These are phyloP conservation scores for Haliaeetus leucogaster DNA, from an alignment of 2,113 vertebrate genomes.

Conservation along the genomic window DNA sequence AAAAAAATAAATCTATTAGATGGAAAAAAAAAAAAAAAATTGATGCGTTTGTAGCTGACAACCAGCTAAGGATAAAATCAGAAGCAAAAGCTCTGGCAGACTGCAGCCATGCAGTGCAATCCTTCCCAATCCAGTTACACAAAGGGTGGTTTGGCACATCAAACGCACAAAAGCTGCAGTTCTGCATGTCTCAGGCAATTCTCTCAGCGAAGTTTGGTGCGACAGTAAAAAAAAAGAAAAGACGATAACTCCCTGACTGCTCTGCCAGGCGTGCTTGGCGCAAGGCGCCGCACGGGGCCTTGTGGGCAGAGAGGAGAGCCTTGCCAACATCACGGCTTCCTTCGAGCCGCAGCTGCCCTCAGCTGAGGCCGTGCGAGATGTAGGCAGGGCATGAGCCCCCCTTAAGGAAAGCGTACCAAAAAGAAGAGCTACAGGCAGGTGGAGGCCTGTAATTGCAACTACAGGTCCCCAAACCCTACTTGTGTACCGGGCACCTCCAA, in stretches of 20 bases:
- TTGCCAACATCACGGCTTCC: accelerated
- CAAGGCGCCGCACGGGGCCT: accelerated
- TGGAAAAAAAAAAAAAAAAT: not conserved
- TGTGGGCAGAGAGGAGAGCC: not conserved
- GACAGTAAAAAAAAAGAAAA: not conserved
- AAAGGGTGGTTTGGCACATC: not conserved
- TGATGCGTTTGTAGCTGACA: not conserved
- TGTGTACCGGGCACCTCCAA: not conserved
- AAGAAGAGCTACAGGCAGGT: not conserved
- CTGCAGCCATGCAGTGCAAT: not conserved
- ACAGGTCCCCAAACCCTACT: not conserved
- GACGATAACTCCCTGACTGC: not conserved
- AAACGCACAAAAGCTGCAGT: not conserved
- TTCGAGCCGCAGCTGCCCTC: not conserved
- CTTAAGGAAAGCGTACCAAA: not conserved
- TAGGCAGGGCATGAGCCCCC: not conserved
- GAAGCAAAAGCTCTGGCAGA: not conserved
- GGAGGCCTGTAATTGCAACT: not conserved
- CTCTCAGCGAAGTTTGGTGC: not conserved
- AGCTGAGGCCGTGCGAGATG: accelerated
- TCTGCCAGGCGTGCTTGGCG: not conserved
- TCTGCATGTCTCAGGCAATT: not conserved
- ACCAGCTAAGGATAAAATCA: not conserved
- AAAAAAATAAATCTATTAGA: not conserved
- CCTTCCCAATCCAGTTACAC: not conserved